These are phyloP conservation scores for Morus bassanus DNA, from an alignment of 2,797 vertebrate genomes.

Conservation along the genomic window DNA sequence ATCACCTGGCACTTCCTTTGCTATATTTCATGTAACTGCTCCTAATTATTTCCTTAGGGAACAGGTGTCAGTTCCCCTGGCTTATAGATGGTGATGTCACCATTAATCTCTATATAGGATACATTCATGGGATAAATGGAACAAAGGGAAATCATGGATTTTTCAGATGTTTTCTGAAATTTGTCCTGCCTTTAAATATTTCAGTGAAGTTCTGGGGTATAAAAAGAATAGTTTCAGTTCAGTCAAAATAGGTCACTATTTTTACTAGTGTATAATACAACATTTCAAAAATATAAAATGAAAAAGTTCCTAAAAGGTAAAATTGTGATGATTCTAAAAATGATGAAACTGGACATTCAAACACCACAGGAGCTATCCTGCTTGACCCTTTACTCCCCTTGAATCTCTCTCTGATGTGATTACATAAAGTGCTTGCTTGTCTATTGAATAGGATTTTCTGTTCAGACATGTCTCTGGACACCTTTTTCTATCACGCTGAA, in stretches of 20 bases:
- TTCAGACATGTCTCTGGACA: background rate
- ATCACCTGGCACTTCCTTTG: background rate
- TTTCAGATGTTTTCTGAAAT: background rate
- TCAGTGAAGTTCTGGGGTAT: background rate
- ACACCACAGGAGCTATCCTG: background rate
- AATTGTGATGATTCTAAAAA: background rate
- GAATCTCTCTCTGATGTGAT: background rate
- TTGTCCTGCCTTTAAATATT: background rate
- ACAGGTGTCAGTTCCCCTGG: background rate
- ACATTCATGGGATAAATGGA: background rate
- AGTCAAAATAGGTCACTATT: constrained; percentile 8
- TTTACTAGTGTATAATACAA: background rate
- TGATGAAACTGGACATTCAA: background rate
- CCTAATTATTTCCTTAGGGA: background rate
- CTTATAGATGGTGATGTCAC: background rate
- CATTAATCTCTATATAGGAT: background rate
- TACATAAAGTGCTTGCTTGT: background rate
- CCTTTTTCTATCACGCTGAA: fast-evolving
- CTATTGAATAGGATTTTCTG: background rate
- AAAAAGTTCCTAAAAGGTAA: background rate
- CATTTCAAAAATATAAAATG: background rate
- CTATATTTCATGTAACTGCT: background rate
- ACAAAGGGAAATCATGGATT: background rate
- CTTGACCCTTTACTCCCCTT: background rate
- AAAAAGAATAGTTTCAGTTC: background rate